Evolutionary conservation across 2,797 vertebrate genomes (phyloP).

Genomic region (Sebastes hubbsi): DNA sequence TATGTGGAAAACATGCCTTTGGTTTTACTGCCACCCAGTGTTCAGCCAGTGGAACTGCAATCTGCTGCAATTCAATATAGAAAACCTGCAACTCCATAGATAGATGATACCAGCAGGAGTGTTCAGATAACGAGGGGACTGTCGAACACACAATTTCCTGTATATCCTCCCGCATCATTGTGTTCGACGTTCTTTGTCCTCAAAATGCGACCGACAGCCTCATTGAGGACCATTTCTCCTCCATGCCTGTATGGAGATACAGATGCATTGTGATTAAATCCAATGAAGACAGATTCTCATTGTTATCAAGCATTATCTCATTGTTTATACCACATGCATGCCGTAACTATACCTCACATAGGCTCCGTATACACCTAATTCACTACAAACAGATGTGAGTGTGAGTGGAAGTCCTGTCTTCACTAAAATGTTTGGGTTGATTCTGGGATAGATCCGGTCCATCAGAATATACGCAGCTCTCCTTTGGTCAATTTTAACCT

Average conservation of each 20-base stretch:
- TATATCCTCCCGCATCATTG: not conserved
- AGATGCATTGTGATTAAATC: not conserved
- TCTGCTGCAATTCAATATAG: not conserved
- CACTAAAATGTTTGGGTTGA: conserved; percentile 3
- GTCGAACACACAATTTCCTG: not conserved
- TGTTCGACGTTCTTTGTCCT: not conserved
- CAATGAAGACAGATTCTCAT: not conserved
- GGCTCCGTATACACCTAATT: conserved; percentile 4
- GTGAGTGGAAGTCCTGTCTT: not conserved
- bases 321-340: not conserved
- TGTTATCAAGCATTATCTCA: too few relatives aligned
- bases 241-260: not conserved
- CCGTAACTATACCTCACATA: conserved; percentile 11
- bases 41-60: conserved; percentile 2
- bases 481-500: not conserved
- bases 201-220: not conserved
- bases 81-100: not conserved
- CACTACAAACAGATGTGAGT: not conserved
- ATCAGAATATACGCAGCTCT: conserved; percentile 26
- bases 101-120: not conserved
- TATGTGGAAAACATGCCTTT: conserved; percentile 15
- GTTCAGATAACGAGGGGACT: not conserved
- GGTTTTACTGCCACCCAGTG: conserved; percentile 43
- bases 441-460: conserved; percentile 8
- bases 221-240: conserved; percentile 14